These are phyloP conservation scores for Cartodere bifasciata DNA, from an alignment of 2,888 invertebrate species.

Conservation along the genomic window DNA sequence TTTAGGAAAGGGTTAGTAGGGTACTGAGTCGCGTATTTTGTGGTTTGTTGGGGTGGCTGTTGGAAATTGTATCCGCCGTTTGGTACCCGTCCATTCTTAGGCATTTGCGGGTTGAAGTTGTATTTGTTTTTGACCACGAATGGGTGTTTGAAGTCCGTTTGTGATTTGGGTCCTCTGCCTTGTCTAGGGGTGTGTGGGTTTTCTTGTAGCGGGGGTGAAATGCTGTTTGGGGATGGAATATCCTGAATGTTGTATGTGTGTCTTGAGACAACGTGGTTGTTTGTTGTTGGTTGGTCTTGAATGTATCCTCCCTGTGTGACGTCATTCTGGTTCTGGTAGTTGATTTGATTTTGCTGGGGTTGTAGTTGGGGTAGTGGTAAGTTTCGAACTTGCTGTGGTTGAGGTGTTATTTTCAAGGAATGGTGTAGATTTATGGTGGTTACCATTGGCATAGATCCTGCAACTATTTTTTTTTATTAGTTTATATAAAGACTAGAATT, in stretches of 20 bases:
- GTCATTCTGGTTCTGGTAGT: neutral
- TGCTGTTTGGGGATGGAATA: slow-evolving; percentile 2
- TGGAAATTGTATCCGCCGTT: neutral
- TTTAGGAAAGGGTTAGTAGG: slow-evolving; percentile 9
- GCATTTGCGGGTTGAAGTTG: neutral
- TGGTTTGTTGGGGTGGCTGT: neutral
- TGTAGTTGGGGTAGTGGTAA: slow-evolving; percentile 10
- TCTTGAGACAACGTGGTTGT: too few species aligned
- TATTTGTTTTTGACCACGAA: too few species aligned
- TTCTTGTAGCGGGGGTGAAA: neutral
- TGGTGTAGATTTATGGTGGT: slow-evolving; percentile 41
- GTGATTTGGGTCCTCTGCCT: too few species aligned
- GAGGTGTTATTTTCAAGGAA: slow-evolving; percentile 35
- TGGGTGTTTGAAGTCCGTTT: too few species aligned
- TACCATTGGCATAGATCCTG: slow-evolving; percentile 29
- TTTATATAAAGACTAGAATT: too few species aligned
- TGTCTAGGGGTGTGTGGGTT: neutral
- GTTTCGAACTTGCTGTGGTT: too few species aligned
- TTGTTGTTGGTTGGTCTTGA: neutral
- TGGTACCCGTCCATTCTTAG: neutral
- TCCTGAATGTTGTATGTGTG: too few species aligned
- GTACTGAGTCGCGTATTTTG: slow-evolving; percentile 1
- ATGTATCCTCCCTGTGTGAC: neutral
- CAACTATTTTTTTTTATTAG: too few species aligned
- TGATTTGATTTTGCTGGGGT: slow-evolving; percentile 4